phyloP scores from a whole-genome alignment of 2,797 vertebrate genomes.

The Acanthurus lineatus region DNA sequence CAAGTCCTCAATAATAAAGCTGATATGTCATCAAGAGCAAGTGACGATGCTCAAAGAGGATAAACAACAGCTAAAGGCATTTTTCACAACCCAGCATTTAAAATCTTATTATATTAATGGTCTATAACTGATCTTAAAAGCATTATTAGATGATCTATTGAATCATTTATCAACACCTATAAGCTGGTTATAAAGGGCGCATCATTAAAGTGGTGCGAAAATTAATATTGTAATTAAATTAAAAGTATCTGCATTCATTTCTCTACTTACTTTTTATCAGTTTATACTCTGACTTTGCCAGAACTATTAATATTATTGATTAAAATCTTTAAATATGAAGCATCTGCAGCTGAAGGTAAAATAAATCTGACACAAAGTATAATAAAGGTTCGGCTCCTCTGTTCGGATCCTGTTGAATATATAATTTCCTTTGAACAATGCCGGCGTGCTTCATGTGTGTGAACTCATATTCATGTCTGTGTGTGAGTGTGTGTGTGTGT shows the following conservation, averaged over 20 bases:
- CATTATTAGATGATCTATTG: constrained; percentile 16
- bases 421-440: constrained; percentile 46
- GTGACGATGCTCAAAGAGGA: not conserved
- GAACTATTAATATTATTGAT: not conserved
- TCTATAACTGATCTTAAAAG: constrained; percentile 10
- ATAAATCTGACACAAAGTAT: not conserved
- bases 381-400: no score
- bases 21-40: not conserved
- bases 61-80: not conserved
- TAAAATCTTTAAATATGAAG: not conserved
- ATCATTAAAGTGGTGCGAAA: not conserved
- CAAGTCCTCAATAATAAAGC: not conserved
- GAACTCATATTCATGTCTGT: constrained; percentile 18
- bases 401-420: constrained; percentile 17
- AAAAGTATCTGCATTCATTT: not conserved
- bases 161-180: constrained; percentile 15
- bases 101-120: not conserved
- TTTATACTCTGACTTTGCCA: not conserved
- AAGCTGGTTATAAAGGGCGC: not conserved
- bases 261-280: no score
- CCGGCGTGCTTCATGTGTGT: constrained; percentile 32
- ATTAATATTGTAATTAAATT: constrained; percentile 14
- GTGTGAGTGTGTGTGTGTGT: constrained; percentile 17
- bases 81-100: no score
- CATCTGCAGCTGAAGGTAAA: not conserved